phyloP scores from a whole-genome alignment of 2,113 vertebrate genomes.

The Fukomys damarensis region DNA sequence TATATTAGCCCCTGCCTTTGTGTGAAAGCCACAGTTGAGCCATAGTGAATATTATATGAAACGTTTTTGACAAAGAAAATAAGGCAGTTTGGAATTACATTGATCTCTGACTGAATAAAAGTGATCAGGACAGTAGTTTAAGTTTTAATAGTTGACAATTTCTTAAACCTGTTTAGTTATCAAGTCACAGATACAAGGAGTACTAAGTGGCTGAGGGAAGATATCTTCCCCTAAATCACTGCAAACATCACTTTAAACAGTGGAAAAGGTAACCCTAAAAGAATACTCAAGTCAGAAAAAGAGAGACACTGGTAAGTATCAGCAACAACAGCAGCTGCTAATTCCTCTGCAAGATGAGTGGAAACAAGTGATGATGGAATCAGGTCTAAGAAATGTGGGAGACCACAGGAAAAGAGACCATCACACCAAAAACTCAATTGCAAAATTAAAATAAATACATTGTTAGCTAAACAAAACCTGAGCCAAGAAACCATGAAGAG shows the following conservation, averaged over 20 bases:
- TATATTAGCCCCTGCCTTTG: not conserved
- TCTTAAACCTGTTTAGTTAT: not conserved
- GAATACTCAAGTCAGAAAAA: not conserved
- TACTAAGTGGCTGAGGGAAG: not conserved
- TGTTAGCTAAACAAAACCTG: not conserved
- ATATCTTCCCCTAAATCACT: not conserved
- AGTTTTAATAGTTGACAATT: not conserved
- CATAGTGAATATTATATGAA: not conserved
- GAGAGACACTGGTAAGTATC: not conserved
- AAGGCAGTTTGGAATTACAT: not conserved
- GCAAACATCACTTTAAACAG: not conserved
- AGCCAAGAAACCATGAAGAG: not conserved
- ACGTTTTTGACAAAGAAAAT: not conserved
- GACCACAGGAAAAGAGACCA: not conserved
- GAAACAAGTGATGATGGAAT: not conserved
- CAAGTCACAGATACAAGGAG: not conserved
- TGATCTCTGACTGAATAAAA: not conserved
- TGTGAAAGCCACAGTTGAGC: not conserved
- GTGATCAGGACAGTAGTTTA: not conserved
- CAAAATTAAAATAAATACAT: not conserved
- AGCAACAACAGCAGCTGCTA: too few species aligned
- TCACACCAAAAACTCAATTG: not conserved
- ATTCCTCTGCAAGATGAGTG: not conserved
- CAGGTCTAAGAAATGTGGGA: not conserved
- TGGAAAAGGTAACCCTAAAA: not conserved